Evolutionary conservation across 2,113 vertebrate genomes (phyloP).

Genomic region (Saccopteryx leptura): DNA sequence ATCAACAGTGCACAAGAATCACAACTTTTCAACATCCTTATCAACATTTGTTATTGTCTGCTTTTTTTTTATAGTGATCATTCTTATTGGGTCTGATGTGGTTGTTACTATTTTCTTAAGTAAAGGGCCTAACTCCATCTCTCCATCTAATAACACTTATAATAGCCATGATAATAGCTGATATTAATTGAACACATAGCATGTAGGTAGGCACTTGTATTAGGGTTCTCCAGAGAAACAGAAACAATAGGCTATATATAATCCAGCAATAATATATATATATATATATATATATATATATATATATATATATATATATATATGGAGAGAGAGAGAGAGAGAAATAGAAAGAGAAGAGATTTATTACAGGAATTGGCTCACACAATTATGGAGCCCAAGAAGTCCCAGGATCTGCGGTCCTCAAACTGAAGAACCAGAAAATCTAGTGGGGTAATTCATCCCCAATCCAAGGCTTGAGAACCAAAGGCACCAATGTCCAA

Average conservation of each 20-base stretch:
- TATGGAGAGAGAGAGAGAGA: neutral
- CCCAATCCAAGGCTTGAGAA: neutral
- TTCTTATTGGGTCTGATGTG: neutral
- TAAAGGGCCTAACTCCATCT: neutral
- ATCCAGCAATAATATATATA: no score
- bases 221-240: neutral
- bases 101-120: neutral
- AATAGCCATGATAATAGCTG: neutral
- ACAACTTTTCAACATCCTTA: neutral
- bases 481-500: neutral
- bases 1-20: neutral
- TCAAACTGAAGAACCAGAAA: neutral
- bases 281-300: neutral
- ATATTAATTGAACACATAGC: neutral
- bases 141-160: neutral
- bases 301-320: no score
- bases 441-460: neutral
- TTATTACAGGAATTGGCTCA: neutral
- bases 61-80: neutral
- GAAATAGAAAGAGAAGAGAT: neutral
- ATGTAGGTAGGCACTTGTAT: neutral
- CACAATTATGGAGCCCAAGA: neutral
- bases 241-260: neutral
- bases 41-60: neutral
- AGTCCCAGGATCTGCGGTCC: neutral